phyloP scores from a whole-genome alignment of 2,888 invertebrate species.

The Lasioglossum pauxillum region DNA sequence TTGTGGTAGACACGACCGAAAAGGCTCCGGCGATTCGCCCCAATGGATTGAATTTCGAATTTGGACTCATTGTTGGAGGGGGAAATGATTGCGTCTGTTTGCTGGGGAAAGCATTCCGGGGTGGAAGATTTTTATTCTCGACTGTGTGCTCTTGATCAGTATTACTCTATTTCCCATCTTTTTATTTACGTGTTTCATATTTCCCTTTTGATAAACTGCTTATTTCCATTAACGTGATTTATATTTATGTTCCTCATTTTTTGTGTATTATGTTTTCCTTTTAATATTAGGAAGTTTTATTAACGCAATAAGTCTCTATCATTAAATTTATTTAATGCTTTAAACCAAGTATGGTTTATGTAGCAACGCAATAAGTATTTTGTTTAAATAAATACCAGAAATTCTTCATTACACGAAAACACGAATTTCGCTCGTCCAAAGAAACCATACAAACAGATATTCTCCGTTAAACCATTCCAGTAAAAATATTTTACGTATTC shows the following conservation, averaged over 20 bases:
- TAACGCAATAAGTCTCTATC: too few relatives aligned
- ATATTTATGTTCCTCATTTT: background rate
- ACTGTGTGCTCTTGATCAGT: background rate
- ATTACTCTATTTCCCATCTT: background rate
- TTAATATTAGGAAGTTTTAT: background rate
- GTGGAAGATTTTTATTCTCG: background rate
- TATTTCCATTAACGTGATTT: background rate
- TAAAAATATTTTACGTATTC: background rate
- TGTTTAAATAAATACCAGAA: background rate
- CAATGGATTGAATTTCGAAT: conserved; percentile 1
- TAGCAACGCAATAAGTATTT: background rate
- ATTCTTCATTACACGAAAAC: too few relatives aligned
- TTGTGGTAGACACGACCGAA: background rate
- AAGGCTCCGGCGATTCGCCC: background rate
- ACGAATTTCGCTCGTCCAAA: too few relatives aligned
- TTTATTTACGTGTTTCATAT: background rate
- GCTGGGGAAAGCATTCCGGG: background rate
- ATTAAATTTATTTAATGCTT: too few relatives aligned
- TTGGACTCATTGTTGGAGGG: background rate
- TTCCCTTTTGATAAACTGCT: background rate
- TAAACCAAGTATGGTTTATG: too few relatives aligned
- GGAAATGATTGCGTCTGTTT: conserved; percentile 1
- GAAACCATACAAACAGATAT: background rate
- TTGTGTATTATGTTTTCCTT: too few relatives aligned
- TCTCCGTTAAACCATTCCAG: too few relatives aligned